Evolutionary conservation across 2,888 invertebrate genomes (phyloP).

Genomic region (Smittia aterrima): DNA sequence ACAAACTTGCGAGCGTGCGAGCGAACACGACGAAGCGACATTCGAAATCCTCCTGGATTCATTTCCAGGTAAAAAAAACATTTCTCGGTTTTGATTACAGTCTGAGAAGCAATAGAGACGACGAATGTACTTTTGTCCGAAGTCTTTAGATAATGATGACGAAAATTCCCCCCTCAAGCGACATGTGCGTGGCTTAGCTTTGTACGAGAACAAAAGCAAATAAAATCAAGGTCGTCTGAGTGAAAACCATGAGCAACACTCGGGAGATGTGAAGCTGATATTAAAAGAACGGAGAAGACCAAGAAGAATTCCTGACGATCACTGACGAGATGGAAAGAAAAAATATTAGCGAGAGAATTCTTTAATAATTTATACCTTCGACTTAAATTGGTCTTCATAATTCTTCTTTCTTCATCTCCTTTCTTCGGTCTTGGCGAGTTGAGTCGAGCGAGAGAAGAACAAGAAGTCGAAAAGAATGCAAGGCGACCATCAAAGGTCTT

Average conservation of each 20-base stretch:
- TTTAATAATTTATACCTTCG: constrained; percentile 27
- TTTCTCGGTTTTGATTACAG: not conserved
- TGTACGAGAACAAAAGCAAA: not conserved
- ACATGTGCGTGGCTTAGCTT: constrained; percentile 2
- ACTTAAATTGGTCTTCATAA: constrained; percentile 22
- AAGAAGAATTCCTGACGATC: not conserved
- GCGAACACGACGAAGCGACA: too few relatives aligned
- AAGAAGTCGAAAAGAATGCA: not conserved
- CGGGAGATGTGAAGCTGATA: not conserved
- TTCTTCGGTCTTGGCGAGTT: not conserved
- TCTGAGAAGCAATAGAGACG: not conserved
- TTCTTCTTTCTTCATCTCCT: not conserved
- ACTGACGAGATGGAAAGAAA: not conserved
- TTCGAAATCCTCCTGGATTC: constrained; percentile 5
- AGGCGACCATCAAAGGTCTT: not conserved
- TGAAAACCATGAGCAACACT: not conserved
- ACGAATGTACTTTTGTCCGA: not conserved
- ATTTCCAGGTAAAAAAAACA: constrained; percentile 8
- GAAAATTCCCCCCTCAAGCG: not conserved
- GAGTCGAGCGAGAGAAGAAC: not conserved
- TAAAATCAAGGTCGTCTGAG: constrained; percentile 35
- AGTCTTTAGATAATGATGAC: constrained; percentile 22
- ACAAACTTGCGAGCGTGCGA: not conserved
- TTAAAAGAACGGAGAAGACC: not conserved
- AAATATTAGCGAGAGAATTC: constrained; percentile 19